Evolutionary conservation across 2,888 invertebrate species (phyloP).

Genomic region (Furcula furcula): DNA sequence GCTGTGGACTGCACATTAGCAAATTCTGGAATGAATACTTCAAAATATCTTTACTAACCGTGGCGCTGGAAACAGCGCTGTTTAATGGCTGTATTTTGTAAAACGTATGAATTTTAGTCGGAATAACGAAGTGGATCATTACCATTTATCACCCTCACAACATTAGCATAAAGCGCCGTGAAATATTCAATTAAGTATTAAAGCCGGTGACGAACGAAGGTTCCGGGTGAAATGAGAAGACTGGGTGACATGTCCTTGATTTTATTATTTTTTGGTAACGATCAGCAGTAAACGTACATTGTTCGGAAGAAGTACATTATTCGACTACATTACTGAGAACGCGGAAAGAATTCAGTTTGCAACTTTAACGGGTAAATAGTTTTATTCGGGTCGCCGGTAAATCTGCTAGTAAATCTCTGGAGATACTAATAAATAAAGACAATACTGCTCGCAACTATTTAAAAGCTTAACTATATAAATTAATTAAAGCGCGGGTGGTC

Average conservation of each 20-base stretch:
- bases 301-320: constrained; percentile 56
- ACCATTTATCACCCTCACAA: constrained; percentile 39
- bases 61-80: constrained; percentile 13
- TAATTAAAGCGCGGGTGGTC: background rate
- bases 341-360: constrained; percentile 44
- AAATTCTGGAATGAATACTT: too few relatives aligned
- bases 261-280: constrained; percentile 69
- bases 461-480: constrained; percentile 1
- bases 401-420: background rate
- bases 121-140: constrained; percentile 40
- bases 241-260: constrained; percentile 50
- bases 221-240: constrained; percentile 40
- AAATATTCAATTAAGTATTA: constrained; percentile 51
- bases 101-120: constrained; percentile 31
- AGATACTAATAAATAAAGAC: constrained; percentile 2
- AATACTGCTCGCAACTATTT: constrained; percentile 1
- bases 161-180: constrained; percentile 43
- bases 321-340: constrained; percentile 51
- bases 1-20: too few relatives aligned
- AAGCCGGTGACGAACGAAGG: constrained; percentile 33
- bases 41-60: background rate
- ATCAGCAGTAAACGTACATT: constrained; percentile 63
- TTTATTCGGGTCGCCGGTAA: background rate
- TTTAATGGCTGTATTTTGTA: constrained; percentile 21
- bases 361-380: constrained; percentile 36